phyloP scores from a whole-genome alignment of 2,113 vertebrate species.

The Sterrhoptilus dennistouni region DNA sequence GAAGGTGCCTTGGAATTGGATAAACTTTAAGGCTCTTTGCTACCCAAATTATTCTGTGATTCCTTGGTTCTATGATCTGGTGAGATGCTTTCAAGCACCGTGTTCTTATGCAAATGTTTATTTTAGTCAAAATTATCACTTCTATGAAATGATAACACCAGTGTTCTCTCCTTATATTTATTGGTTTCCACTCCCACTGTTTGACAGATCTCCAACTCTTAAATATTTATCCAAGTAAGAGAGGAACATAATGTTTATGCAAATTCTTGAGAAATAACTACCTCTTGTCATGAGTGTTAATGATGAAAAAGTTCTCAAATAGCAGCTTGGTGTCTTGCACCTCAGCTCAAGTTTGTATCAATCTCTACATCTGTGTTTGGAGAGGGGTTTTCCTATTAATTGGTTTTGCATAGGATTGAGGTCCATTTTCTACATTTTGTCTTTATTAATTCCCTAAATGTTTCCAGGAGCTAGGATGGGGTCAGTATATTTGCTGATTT shows the following conservation, averaged over 20 bases:
- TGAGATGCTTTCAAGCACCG: background rate
- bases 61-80: background rate
- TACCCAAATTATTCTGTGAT: background rate
- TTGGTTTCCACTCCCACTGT: background rate
- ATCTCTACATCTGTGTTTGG: background rate
- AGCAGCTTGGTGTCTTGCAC: background rate
- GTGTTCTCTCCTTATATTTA: background rate
- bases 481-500: background rate
- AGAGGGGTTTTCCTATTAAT: background rate
- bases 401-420: background rate
- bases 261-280: background rate
- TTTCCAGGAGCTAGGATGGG: background rate
- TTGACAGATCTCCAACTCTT: background rate
- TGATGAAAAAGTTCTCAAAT: background rate
- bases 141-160: background rate
- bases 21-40: background rate
- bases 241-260: background rate
- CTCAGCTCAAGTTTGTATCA: background rate
- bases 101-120: background rate
- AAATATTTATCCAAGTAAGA: background rate
- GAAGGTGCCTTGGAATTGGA: background rate
- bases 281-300: background rate
- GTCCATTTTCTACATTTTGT: background rate
- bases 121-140: background rate
- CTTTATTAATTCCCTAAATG: background rate